These are phyloP conservation scores for Rostratula benghalensis DNA, from an alignment of 2,113 vertebrate genomes.

Conservation along the genomic window DNA sequence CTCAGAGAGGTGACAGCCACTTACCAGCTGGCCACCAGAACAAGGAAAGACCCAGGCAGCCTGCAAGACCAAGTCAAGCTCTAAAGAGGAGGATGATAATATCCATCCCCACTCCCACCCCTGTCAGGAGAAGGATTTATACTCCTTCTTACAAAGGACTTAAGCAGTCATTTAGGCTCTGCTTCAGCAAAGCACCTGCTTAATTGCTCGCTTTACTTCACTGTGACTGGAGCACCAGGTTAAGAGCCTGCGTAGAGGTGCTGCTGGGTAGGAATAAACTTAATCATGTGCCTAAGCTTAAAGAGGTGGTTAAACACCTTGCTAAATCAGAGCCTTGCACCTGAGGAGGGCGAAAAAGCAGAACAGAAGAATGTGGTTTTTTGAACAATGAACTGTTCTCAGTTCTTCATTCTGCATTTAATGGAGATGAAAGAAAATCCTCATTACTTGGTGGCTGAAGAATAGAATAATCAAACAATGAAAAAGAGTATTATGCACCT, in stretches of 20 bases:
- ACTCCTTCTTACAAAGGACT: conserved; percentile 1
- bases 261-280: neutral
- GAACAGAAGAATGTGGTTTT: neutral
- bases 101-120: neutral
- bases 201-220: neutral
- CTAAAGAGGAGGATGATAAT: conserved; percentile 11
- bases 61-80: conserved; percentile 2
- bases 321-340: neutral
- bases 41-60: neutral
- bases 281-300: neutral
- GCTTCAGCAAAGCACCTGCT: conserved; percentile 40
- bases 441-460: neutral
- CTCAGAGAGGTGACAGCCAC: neutral
- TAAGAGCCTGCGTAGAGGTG: neutral
- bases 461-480: neutral
- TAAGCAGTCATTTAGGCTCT: conserved; percentile 32
- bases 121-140: conserved; percentile 49
- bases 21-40: conserved; percentile 16
- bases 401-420: neutral
- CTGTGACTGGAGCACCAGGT: fast-evolving
- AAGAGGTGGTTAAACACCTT: neutral
- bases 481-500: neutral
- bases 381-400: neutral
- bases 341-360: neutral
- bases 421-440: neutral